Base-by-base conservation (phyloP, 2,888 invertebrate species). In the Phortica okadai region DNA sequence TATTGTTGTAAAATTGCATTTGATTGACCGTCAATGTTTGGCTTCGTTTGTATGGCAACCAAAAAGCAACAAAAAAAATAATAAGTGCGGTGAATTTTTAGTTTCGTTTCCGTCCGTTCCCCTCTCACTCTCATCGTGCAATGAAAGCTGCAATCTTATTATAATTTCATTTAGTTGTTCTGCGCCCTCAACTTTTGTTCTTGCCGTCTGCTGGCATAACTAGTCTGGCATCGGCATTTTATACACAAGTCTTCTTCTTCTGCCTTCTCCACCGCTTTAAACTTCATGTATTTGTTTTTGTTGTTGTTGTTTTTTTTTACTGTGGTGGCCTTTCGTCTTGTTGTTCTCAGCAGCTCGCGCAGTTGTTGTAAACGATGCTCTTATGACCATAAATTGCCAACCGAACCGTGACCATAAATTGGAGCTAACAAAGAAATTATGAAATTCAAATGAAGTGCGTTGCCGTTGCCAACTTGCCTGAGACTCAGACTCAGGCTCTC, bases 391-490 rank as follows among this genome's bases (percentile, higher is more conserved):
- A 86, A 86, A 86, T 86, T 86, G 85, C 78, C 82, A 82, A 84
- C 83, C 85, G 81, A 87, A 85, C 85, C 85, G 85, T 86, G 85
- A 86, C 85, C 85, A 86, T 86, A 86, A 86, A 86, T 86, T 86
- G 86, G 86, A 86, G 86, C 87, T 86, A 86, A 86, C 86, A 86
- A 86, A 87, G 86, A 86, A 86, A 86, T 86, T 86, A 86, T 86
- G 86, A 86, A 86, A 87, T 86, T 86, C 86, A 86, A 86, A 86
- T 86, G 86, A 86, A 86, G 87, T 87, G 87, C 86, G 86, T 87
- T 87, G 78, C 78, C 72, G 66, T 74, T 75, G 75, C 62, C 66
- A 67, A 62, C 62, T 62, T 62, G 62, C 25, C 62, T 7, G 62
- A 62, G 62, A 8, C 50, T 11, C 50, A 1, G 62, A 7, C 62